Base-by-base conservation (phyloP, 1,140 invertebrate species). In the Diuraphis noxia region DNA sequence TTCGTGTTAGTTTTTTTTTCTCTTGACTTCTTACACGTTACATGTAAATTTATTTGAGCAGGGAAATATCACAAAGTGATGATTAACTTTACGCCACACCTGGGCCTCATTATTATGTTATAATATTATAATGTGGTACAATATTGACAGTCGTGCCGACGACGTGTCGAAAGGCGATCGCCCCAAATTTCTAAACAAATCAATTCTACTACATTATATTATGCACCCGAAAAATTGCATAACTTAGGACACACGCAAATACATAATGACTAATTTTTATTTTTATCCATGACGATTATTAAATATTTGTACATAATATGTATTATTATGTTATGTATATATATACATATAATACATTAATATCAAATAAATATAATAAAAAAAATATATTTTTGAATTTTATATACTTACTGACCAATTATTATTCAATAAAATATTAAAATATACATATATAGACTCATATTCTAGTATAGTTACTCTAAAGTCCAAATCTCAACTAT, bases 181-280 rank as follows among this genome's bases (percentile, higher is more conserved):
- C 36, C 23, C 36, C 36, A 23, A 38, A 38, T 41, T 82, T 38
- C 40, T 82, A 40, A 82, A 82, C 10, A 30, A 40, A 30, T 34
- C 82, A 34, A 84, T n/a, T 17, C n/a, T 43, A n/a, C 25, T 30
- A 84, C 23, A 38, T 49, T 49, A 21, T 25, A 36, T 38, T 30
- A 84, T 43, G 81, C 7, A n/a, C 19, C 30, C n/a, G 40, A 38
- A 41, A 82, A 46, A 43, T 43, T 43, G n/a, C 82, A 84, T 46
- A 84, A 84, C 19, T 13, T 38, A 40, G 5, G 40, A n/a, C 36
- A n/a, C 40, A 25, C 30, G 13, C 40, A 7, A 41, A 46, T 84
- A 84, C 1, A 43, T n/a, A 34, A 84, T 84, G 82, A 84, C 30
- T 84, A 43, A 84, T 84, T 84, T 84, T 43, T n/a, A 84, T 43